A percentile compares a stretch with the other conserved stretches of the same genome.
Conservation (phyloP, 1,140 invertebrate species). For the Pygmarrhopalites habei region DNA sequence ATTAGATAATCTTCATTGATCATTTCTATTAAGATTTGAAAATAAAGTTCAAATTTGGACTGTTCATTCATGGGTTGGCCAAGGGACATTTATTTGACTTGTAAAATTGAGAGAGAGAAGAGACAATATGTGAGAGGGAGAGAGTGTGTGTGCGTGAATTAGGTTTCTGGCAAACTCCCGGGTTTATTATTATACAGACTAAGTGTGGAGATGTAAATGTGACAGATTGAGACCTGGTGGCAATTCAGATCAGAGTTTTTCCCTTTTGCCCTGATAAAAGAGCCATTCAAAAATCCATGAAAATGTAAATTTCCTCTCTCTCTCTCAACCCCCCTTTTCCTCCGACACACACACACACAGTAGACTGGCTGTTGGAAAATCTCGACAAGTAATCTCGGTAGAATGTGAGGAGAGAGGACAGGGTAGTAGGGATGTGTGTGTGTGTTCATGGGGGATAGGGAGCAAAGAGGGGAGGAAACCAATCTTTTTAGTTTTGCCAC, state of each 20-base stretch:
- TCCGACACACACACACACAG: neutral
- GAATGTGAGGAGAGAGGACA: too few relatives aligned
- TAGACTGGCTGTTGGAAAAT: neutral
- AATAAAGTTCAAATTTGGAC: too few relatives aligned
- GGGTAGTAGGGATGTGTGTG: too few relatives aligned
- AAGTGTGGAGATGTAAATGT: neutral
- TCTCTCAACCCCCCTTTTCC: neutral
- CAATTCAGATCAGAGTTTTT: neutral
- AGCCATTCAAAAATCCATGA: conserved; percentile 27
- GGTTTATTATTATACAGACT: neutral
- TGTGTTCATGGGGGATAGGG: conserved; percentile 10
- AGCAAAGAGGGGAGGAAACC: conserved; percentile 13
- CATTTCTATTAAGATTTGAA: too few relatives aligned
- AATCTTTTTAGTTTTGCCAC: conserved; percentile 17
- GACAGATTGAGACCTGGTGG: conserved; percentile 3
- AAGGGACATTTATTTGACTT: too few relatives aligned
- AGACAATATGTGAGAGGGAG: too few relatives aligned
- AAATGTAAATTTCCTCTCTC: conserved; percentile 15
- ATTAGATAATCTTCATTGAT: too few relatives aligned
- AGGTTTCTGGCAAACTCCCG: too few relatives aligned
- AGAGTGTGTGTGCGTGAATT: too few relatives aligned
- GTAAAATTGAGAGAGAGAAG: too few relatives aligned
- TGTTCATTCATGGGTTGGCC: too few relatives aligned
- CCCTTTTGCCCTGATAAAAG: conserved; percentile 2
- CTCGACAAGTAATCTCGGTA: conserved; percentile 21